These are phyloP conservation scores for Parazoanthus atlanticus DNA, from an alignment of 92 coral and sea anemone species.

Conservation along the genomic window DNA sequence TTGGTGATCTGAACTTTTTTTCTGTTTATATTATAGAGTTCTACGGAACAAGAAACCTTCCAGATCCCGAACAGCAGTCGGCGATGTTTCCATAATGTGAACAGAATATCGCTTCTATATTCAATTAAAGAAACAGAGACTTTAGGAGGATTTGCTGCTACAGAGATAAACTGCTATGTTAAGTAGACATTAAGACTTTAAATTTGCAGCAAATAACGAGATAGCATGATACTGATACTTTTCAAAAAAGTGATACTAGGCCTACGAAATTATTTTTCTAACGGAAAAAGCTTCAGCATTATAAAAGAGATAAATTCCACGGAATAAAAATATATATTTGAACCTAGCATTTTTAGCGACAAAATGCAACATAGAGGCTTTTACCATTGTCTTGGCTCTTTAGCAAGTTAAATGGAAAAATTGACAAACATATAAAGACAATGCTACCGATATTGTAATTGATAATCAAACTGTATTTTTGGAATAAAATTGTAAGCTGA, in stretches of 20 bases:
- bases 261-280: background rate
- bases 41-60: slow-evolving; percentile 23
- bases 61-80: slow-evolving; percentile 18
- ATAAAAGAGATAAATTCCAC: background rate
- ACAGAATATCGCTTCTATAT: too few relatives aligned
- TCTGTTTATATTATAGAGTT: slow-evolving; percentile 11
- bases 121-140: background rate
- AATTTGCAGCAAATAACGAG: background rate
- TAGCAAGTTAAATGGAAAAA: too few relatives aligned
- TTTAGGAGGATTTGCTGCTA: background rate
- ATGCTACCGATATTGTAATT: too few relatives aligned
- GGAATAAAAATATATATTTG: background rate
- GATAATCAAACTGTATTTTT: too few relatives aligned
- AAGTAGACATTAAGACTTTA: too few relatives aligned
- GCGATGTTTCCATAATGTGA: background rate
- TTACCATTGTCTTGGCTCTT: too few relatives aligned
- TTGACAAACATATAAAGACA: too few relatives aligned
- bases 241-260: background rate
- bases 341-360: too few relatives aligned
- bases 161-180: background rate
- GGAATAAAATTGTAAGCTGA: background rate
- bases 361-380: too few relatives aligned
- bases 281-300: background rate
- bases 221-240: background rate
- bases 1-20: too few relatives aligned